These are phyloP conservation scores for Muscicapa striata DNA, from an alignment of 2,797 vertebrate species.

Conservation along the genomic window DNA sequence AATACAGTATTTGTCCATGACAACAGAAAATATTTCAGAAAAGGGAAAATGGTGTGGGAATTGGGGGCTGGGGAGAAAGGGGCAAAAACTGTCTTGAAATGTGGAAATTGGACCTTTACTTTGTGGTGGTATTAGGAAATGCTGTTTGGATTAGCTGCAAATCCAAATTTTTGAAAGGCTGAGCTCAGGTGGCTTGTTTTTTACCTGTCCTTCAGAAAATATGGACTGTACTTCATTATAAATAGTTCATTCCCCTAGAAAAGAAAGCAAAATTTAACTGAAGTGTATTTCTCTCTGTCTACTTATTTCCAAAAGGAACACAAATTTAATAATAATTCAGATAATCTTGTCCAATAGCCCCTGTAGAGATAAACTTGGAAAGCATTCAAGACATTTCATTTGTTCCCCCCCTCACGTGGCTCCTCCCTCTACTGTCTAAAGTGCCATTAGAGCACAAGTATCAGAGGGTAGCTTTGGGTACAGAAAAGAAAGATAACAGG, in stretches of 20 bases:
- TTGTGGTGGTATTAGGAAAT: background rate
- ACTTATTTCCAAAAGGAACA: background rate
- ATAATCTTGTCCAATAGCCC: background rate
- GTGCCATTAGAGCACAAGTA: background rate
- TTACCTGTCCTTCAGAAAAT: background rate
- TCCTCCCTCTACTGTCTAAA: background rate
- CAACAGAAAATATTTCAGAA: background rate
- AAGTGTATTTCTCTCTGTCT: background rate
- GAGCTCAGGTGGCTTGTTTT: background rate
- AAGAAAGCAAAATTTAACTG: background rate
- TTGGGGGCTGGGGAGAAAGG: accelerated
- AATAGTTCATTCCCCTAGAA: background rate
- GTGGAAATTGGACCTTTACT: background rate
- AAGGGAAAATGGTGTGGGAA: background rate
- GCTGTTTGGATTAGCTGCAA: background rate
- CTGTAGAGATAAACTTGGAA: background rate
- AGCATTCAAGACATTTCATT: background rate
- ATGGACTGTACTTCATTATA: background rate
- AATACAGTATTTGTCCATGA: background rate
- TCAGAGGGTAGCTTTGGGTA: background rate
- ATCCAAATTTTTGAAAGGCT: background rate
- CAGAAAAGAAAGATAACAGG: background rate
- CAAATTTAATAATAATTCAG: background rate
- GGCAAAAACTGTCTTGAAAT: background rate
- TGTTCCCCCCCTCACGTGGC: background rate